Conservation (phyloP, 2,113 vertebrate genomes). For the Amblyopsis rosae region DNA sequence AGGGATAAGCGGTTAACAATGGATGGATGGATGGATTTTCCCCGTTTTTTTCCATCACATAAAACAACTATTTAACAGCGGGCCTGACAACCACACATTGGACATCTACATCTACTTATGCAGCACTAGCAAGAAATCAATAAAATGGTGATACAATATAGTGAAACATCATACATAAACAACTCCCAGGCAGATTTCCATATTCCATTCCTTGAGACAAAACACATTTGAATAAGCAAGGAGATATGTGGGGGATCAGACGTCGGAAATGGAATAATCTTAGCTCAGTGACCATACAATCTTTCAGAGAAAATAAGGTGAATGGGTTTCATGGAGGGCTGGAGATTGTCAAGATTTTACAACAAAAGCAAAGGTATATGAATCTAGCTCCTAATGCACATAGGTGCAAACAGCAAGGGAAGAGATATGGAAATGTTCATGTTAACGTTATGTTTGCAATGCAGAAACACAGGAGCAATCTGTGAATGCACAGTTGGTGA, state of each 20-base stretch:
- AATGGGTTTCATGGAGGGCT: conserved; percentile 49
- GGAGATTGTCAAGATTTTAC: conserved; percentile 70
- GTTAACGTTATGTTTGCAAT: conserved; percentile 53
- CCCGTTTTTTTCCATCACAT: conserved; percentile 5
- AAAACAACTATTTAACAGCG: conserved; percentile 23
- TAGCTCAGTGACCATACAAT: conserved; percentile 61
- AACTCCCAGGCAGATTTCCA: conserved; percentile 57
- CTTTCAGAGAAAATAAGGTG: conserved; percentile 68
- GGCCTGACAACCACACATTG: conserved; percentile 33
- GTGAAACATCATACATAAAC: conserved; percentile 48
- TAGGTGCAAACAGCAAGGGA: conserved; percentile 39
- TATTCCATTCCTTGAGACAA: conserved; percentile 65
- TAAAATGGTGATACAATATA: conserved; percentile 50
- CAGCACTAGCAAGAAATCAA: conserved; percentile 39
- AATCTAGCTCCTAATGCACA: conserved; percentile 55
- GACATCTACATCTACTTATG: conserved; percentile 26
- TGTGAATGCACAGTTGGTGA: conserved; percentile 32
- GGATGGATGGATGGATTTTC: too few relatives aligned
- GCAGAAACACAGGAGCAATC: conserved; percentile 45
- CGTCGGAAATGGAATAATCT: conserved; percentile 65
- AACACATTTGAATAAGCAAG: conserved; percentile 56
- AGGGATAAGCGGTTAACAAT: too few relatives aligned
- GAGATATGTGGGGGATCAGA: conserved; percentile 42
- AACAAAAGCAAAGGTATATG: conserved; percentile 63
- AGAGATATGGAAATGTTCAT: conserved; percentile 66